These are phyloP conservation scores for Cliona cf. orientalis DNA, from an alignment of 37 sponge, comb jelly and placozoan genomes.

Conservation along the genomic window DNA sequence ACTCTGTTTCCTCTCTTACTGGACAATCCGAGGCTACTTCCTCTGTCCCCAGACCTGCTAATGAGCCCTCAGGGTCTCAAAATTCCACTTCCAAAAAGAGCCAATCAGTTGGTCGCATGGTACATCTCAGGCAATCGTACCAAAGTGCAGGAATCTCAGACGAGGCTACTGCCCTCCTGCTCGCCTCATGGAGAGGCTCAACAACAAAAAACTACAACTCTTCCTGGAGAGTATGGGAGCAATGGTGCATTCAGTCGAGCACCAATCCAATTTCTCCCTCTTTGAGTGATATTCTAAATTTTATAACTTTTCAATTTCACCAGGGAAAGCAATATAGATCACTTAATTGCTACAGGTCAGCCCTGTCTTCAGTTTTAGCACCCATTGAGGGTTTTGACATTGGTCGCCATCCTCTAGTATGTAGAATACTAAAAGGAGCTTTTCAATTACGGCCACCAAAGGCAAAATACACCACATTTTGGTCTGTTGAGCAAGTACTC, in stretches of 20 bases:
- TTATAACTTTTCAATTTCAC: conserved; percentile 10
- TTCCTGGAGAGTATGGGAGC: conserved; percentile 26
- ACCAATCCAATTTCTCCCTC: conserved; percentile 23
- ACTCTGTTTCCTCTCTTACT: neutral
- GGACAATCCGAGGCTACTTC: conserved; percentile 9
- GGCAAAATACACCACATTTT: conserved; percentile 12
- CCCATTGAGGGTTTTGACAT: conserved; percentile 20
- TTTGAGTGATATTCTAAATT: conserved; percentile 3
- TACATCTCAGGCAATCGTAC: conserved; percentile 17
- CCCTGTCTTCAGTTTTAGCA: conserved; percentile 21
- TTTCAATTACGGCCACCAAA: conserved; percentile 28
- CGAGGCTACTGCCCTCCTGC: conserved; percentile 4
- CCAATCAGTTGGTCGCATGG: conserved; percentile 47
- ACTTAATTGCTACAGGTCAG: conserved; percentile 33
- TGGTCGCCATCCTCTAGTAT: conserved; percentile 29
- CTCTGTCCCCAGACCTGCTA: neutral
- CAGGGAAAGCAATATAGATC: conserved; percentile 20
- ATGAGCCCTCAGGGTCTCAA: no score
- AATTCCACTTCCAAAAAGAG: no score
- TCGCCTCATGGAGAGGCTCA: conserved; percentile 11
- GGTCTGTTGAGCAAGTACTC: conserved; percentile 32
- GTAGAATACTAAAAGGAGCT: conserved; percentile 11
- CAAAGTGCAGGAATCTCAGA: conserved; percentile 16
- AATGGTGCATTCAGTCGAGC: conserved; percentile 14
- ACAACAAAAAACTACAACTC: conserved; percentile 7